phyloP scores from a whole-genome alignment of 2,888 invertebrate genomes.

The Leptinotarsa tumamoca region DNA sequence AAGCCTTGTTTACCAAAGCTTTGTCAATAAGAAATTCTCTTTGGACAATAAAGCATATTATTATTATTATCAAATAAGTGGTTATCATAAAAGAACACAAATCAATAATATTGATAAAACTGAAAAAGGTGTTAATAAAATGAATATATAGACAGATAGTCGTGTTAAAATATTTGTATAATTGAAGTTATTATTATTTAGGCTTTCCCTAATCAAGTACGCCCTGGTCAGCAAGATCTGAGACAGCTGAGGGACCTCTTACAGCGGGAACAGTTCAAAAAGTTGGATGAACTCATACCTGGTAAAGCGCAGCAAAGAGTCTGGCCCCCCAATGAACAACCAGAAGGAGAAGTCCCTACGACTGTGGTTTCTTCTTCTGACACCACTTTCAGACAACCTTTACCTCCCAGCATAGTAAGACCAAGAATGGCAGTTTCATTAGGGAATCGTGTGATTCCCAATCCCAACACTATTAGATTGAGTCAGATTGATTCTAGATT shows the following conservation, averaged over 20 bases:
- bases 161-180: background rate
- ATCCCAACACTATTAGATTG: constrained; percentile 57
- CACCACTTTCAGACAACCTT: constrained; percentile 77
- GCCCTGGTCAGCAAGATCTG: constrained; percentile 65
- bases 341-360: constrained; percentile 56
- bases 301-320: constrained; percentile 67
- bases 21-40: no score
- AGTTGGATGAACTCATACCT: constrained; percentile 67
- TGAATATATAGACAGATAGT: no score
- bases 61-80: no score
- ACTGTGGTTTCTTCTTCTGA: constrained; percentile 65
- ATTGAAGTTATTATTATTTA: constrained; percentile 41
- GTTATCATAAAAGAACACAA: no score
- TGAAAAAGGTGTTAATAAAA: no score
- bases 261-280: constrained; percentile 77
- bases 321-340: constrained; percentile 68
- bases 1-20: no score
- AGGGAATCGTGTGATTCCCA: constrained; percentile 57
- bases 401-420: constrained; percentile 72
- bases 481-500: constrained; percentile 66
- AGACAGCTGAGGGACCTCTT: constrained; percentile 85
- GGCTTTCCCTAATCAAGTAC: constrained; percentile 46
- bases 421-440: constrained; percentile 66
- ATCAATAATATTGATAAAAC: no score
- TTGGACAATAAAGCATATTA: no score